A percentile compares a stretch with the other conserved stretches of the same genome.
Conservation (phyloP, 2,797 vertebrate genomes). For the Amblyopsis hoosieri region DNA sequence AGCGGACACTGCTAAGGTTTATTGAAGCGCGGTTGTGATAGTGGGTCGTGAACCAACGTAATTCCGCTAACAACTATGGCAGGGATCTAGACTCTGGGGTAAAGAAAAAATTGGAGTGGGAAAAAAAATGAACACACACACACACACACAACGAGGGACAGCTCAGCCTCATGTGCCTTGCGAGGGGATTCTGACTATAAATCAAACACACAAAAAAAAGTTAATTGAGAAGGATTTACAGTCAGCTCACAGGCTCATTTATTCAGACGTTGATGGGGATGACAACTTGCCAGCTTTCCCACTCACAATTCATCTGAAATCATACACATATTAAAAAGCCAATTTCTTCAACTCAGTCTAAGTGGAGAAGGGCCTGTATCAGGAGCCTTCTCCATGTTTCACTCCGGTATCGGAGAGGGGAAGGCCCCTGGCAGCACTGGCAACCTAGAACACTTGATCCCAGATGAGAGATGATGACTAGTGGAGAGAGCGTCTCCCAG, state of each 20-base stretch:
- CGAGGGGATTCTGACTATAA: no score
- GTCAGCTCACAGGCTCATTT: conserved; percentile 1
- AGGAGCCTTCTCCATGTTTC: background rate
- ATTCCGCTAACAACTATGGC: no score
- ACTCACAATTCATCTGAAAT: conserved; percentile 10
- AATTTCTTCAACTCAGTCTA: conserved; percentile 8
- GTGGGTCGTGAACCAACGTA: background rate
- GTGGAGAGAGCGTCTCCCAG: conserved; percentile 37
- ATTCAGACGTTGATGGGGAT: conserved; percentile 9
- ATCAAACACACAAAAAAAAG: background rate
- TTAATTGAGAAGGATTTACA: background rate
- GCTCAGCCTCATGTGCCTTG: no score
- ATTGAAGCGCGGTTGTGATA: no score
- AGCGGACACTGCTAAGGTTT: no score
- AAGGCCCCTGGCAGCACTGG: conserved; percentile 25
- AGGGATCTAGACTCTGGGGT: no score
- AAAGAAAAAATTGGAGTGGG: no score
- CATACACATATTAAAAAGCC: conserved; percentile 9
- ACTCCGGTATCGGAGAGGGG: conserved; percentile 16
- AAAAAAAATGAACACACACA: no score
- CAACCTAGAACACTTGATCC: conserved; percentile 49
- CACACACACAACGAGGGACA: no score
- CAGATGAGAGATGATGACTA: conserved; percentile 44
- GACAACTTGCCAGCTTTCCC: background rate
- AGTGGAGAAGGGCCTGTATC: conserved; percentile 9